Base-by-base conservation (phyloP, 2,113 vertebrate species). In the Baryphthengus martii region DNA sequence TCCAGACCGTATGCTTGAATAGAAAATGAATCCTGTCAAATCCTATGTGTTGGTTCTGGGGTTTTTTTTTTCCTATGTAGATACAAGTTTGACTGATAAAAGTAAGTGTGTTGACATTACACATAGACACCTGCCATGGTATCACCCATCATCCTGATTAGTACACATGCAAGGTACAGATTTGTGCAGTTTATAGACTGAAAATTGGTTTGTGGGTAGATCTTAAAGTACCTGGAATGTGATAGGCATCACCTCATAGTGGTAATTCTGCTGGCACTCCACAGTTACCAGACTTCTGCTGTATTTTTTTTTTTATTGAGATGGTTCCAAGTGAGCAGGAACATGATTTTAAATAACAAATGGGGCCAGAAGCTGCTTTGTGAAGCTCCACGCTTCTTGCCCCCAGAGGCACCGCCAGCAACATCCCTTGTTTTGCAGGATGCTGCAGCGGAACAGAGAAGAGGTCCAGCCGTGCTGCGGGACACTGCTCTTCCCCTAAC, bases 1-100 rank as follows among this genome's bases (percentile, higher is more conserved):
- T 50, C 45, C 68, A 74, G 17, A n/a, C 61, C 1, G 0, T 35
- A 35, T 1, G 3, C 10, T 65, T 76, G 29, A 88, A 62, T 50
- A n/a, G 72, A 76, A 93, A 83, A 53, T 12, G 2, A 70, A 42
- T 74, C 59, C 59, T 62, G 17, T 70, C 82, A 92, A 71, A 58
- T 16, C 31, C 29, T 45, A 12, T 0, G 0, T 23, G 28, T 29
- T 35, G n/a, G n/a, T n/a, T n/a, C n/a, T n/a, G 39, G 24, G 5
- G 0, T 7, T 31, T 88, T 70, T 31, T 88, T 70, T 56, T 56
- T 3, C 40, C 50, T 33, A 5, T 28, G 13, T 74, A 45, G 79
- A 53, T 77, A 70, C n/a, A 18, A 61, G 45, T 25, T 4, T 93
- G 81, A 91, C 26, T 81, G 82, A 73, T 88, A 66, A 44, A 86